These are phyloP conservation scores for Tanaodytes sp. DNA, from an alignment of 2,888 invertebrate species.

Conservation along the genomic window DNA sequence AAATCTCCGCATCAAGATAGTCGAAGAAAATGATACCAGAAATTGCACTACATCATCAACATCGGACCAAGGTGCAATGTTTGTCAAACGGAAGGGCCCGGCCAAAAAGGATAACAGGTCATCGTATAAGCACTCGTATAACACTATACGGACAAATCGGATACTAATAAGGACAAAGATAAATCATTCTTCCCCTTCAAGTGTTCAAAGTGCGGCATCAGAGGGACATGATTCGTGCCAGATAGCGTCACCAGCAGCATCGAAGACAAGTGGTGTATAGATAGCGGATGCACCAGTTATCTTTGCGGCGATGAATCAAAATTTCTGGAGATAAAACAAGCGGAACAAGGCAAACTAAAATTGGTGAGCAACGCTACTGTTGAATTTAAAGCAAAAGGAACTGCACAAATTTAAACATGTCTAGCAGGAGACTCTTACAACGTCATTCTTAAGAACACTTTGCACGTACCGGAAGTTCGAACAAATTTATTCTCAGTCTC, in stretches of 20 bases:
- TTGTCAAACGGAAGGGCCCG: neutral
- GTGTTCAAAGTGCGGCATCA: too few species aligned
- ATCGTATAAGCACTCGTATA: too few species aligned
- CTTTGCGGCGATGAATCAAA: neutral
- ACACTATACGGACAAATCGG: too few species aligned
- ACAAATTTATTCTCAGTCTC: neutral
- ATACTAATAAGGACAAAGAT: too few species aligned
- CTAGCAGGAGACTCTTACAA: neutral
- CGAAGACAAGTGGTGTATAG: neutral
- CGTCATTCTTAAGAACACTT: neutral
- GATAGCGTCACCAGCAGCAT: neutral
- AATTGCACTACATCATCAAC: neutral
- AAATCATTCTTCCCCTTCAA: too few species aligned
- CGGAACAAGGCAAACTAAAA: neutral
- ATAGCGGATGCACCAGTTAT: neutral
- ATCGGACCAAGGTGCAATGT: slow-evolving; percentile 7
- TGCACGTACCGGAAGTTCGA: neutral
- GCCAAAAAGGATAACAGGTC: neutral
- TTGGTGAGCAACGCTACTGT: neutral
- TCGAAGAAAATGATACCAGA: slow-evolving; percentile 10
- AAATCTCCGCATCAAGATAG: slow-evolving; percentile 19
- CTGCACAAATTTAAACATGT: neutral
- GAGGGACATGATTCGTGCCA: neutral
- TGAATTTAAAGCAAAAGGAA: neutral
- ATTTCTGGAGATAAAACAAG: neutral